A percentile compares a stretch with the other conserved stretches of the same genome.
These are phyloP conservation scores for Cetoscarus ocellatus DNA, from an alignment of 2,797 vertebrate genomes.

Conservation along the genomic window DNA sequence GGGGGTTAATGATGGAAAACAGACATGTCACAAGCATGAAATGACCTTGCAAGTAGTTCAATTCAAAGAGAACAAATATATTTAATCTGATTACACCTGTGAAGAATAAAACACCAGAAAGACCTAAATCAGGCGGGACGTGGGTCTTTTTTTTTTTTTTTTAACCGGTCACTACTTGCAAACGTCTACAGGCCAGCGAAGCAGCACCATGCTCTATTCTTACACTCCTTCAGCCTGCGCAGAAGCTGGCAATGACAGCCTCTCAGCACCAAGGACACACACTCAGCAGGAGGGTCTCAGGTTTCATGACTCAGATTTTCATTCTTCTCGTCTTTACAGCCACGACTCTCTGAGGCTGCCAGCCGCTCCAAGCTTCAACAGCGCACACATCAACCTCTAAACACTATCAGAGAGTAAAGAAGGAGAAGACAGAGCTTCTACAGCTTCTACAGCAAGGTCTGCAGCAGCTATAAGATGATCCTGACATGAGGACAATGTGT, in stretches of 20 bases:
- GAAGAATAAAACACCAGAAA: not conserved
- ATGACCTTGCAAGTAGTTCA: constrained; percentile 83
- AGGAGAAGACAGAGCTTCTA: not conserved
- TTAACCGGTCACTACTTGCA: constrained; percentile 81
- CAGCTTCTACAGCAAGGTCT: not conserved
- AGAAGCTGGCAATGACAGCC: constrained; percentile 75
- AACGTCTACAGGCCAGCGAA: constrained; percentile 77
- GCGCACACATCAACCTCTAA: constrained; percentile 25
- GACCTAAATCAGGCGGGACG: constrained; percentile 13
- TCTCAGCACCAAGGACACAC: constrained; percentile 38
- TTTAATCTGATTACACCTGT: not conserved
- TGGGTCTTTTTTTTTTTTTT: not conserved
- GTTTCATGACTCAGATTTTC: constrained; percentile 48
- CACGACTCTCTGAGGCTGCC: constrained; percentile 17
- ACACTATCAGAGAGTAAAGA: not conserved
- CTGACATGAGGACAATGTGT: constrained; percentile 11
- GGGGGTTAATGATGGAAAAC: constrained; percentile 84
- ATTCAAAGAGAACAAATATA: constrained; percentile 27
- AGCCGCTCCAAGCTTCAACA: constrained; percentile 27
- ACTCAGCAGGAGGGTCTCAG: constrained; percentile 60
- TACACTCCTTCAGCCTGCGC: constrained; percentile 54
- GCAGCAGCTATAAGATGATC: not conserved
- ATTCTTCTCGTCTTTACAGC: constrained; percentile 29
- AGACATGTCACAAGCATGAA: constrained; percentile 83
- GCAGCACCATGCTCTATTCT: constrained; percentile 77